Percentiles rank a stretch among this genome's conserved stretches.
Conservation (phyloP, 2,888 invertebrate genomes). For the Amphipoea oculea region DNA sequence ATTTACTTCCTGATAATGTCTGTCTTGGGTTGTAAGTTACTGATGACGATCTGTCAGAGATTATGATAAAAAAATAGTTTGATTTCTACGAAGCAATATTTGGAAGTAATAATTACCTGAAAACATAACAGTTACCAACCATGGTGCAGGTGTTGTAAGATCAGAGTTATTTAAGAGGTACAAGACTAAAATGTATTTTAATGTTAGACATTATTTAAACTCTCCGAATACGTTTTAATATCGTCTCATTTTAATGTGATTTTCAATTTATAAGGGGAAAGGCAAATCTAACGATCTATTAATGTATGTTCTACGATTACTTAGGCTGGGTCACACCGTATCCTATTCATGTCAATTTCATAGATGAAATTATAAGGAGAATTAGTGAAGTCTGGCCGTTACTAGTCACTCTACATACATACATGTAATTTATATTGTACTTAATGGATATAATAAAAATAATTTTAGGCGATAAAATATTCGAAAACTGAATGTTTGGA, state of each 20-base stretch:
- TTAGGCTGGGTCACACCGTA: slow-evolving; percentile 79
- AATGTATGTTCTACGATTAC: slow-evolving; percentile 61
- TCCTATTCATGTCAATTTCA: slow-evolving; percentile 68
- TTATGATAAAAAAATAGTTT: slow-evolving; percentile 7
- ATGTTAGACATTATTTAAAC: slow-evolving; percentile 70
- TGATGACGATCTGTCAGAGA: not conserved
- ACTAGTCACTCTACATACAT: slow-evolving; percentile 86
- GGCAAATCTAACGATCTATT: slow-evolving; percentile 66
- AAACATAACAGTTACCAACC: slow-evolving; percentile 7
- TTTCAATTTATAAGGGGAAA: slow-evolving; percentile 73
- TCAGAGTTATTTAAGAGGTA: slow-evolving; percentile 75
- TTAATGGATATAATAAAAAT: slow-evolving; percentile 69
- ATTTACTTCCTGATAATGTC: slow-evolving; percentile 16
- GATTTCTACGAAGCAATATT: slow-evolving; percentile 13
- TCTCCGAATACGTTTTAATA: slow-evolving; percentile 46
- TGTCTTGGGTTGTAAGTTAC: slow-evolving; percentile 7
- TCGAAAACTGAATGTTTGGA: slow-evolving; percentile 80
- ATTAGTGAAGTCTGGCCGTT: slow-evolving; percentile 69
- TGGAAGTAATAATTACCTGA: slow-evolving; percentile 17
- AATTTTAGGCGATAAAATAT: slow-evolving; percentile 78
- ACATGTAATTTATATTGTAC: slow-evolving; percentile 76
- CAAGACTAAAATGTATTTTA: slow-evolving; percentile 81
- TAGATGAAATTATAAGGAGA: slow-evolving; percentile 72
- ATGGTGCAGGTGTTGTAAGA: slow-evolving; percentile 17
- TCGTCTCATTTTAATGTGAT: slow-evolving; percentile 54